phyloP scores from a whole-genome alignment of 2,113 vertebrate species.

The Spheniscus mendiculus region DNA sequence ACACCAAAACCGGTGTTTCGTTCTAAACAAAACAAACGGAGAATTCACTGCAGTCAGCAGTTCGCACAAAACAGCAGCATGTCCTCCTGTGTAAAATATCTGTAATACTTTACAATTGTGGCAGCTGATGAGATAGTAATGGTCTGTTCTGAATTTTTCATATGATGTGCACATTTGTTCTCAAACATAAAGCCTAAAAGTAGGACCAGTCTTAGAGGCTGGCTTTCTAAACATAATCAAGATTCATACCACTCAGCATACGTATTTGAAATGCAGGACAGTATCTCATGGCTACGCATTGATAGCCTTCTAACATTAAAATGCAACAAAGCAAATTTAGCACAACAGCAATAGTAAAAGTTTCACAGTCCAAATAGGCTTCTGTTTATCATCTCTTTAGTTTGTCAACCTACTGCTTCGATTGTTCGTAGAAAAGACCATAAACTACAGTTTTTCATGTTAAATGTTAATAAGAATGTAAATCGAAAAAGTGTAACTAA shows the following conservation, averaged over 20 bases:
- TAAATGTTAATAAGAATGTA: slow-evolving; percentile 40
- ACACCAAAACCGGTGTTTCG: background rate
- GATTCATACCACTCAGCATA: background rate
- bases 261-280: slow-evolving; percentile 25
- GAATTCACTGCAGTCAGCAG: background rate
- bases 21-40: background rate
- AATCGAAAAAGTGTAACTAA: background rate
- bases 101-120: background rate
- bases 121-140: slow-evolving; percentile 8
- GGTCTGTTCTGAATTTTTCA: slow-evolving; percentile 12
- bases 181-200: background rate
- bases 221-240: background rate
- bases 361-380: slow-evolving; percentile 24
- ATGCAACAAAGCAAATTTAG: slow-evolving; percentile 36
- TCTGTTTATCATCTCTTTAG: slow-evolving; percentile 44
- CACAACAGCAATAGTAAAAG: background rate
- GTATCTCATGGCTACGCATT: background rate
- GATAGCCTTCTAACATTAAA: slow-evolving; percentile 36
- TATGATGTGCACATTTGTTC: background rate
- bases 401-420: background rate
- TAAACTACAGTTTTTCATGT: background rate
- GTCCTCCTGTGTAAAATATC: background rate
- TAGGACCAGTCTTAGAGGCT: background rate
- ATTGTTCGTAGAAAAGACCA: background rate
- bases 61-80: background rate